phyloP scores from a whole-genome alignment of 2,797 vertebrate genomes.

The Chaunax sp. region DNA sequence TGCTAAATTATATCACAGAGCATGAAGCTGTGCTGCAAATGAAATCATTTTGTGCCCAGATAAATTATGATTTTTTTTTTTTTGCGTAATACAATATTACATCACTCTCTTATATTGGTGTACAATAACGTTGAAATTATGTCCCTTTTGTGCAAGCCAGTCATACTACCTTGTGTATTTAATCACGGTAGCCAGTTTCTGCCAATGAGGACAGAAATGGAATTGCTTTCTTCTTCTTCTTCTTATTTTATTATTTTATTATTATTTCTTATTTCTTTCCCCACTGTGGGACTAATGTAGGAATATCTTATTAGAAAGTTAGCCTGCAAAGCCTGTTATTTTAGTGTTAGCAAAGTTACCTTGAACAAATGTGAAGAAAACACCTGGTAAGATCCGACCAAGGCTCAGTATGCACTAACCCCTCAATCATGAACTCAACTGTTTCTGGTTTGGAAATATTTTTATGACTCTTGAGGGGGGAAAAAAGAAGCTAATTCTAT shows the following conservation, averaged over 20 bases:
- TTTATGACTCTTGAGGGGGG: too few species aligned
- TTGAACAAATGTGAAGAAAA: conserved; percentile 2
- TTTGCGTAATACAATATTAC: conserved; percentile 29
- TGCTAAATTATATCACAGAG: conserved; percentile 52
- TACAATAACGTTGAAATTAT: conserved; percentile 7
- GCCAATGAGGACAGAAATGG: not conserved
- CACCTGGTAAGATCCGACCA: too few species aligned
- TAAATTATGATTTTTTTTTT: conserved; percentile 22
- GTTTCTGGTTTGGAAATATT: too few species aligned
- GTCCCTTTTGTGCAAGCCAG: conserved; percentile 7
- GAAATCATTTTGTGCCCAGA: conserved; percentile 35
- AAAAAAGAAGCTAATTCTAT: too few species aligned
- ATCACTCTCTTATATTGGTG: conserved; percentile 17
- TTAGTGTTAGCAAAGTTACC: not conserved
- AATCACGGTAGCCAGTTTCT: conserved; percentile 6
- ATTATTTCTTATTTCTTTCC: too few species aligned
- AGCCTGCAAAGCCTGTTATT: too few species aligned
- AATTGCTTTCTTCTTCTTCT: too few species aligned
- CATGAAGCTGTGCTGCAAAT: conserved; percentile 42
- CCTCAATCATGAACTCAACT: too few species aligned
- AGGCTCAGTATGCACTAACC: too few species aligned
- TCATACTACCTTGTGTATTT: conserved; percentile 22
- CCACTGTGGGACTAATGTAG: too few species aligned
- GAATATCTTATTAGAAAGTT: too few species aligned
- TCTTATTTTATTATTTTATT: too few species aligned